A percentile compares a stretch with the other conserved stretches of the same genome.
phyloP scores from a whole-genome alignment of 2,797 vertebrate species.

The Eulemur mongoz region DNA sequence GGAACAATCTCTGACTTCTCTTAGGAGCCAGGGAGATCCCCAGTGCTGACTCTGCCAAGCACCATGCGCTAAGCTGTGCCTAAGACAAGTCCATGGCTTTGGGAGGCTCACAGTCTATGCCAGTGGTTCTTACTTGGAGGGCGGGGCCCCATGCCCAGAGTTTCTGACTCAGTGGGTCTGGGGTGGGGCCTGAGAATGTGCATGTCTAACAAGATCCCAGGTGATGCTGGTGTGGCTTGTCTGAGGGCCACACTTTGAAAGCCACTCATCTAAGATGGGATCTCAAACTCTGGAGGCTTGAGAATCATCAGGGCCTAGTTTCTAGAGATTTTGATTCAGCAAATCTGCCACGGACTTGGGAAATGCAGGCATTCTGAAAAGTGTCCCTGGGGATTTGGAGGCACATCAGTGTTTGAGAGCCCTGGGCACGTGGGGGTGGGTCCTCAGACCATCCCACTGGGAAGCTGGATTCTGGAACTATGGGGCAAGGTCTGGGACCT shows the following conservation, averaged over 20 bases:
- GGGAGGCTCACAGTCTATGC: neutral
- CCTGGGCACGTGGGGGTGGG: neutral
- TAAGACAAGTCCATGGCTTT: neutral
- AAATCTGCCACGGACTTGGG: accelerated
- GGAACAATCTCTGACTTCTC: neutral
- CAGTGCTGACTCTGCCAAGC: neutral
- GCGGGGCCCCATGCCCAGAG: accelerated
- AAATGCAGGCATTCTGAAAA: neutral
- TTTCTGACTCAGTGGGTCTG: neutral
- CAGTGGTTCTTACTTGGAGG: neutral
- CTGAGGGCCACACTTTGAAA: neutral
- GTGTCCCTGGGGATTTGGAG: neutral
- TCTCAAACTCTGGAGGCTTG: neutral
- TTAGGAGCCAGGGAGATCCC: neutral
- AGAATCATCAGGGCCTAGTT: neutral
- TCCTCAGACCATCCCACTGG: neutral
- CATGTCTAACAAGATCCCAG: neutral
- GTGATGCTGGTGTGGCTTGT: neutral
- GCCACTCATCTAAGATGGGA: neutral
- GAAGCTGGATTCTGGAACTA: neutral
- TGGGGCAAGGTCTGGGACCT: too few relatives aligned
- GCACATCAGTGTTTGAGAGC: neutral
- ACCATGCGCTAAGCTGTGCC: neutral
- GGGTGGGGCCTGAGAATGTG: neutral
- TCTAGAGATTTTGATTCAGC: neutral